phyloP scores from a whole-genome alignment of 1,140 invertebrate species.

The Tetragonula clypearis region DNA sequence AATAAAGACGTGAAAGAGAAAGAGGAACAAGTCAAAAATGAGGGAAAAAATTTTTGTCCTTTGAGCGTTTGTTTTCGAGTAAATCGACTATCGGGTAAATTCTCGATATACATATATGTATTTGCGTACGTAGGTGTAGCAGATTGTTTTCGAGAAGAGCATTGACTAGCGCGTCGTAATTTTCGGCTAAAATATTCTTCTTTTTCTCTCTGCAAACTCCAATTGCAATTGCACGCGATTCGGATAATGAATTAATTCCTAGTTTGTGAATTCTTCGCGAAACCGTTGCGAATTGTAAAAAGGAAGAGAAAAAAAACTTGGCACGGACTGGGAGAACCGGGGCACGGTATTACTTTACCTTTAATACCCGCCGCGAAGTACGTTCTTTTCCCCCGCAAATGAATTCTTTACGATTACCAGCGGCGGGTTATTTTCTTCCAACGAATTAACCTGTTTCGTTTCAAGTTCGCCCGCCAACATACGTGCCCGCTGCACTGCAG shows the following conservation, averaged over 20 bases:
- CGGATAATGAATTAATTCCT: neutral
- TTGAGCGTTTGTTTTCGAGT: too few species aligned
- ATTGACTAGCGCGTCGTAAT: neutral
- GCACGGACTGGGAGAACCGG: too few species aligned
- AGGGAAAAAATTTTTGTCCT: too few species aligned
- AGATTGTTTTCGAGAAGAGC: neutral
- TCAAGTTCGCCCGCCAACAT: neutral
- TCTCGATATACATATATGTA: too few species aligned
- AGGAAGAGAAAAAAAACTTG: neutral
- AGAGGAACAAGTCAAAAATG: too few species aligned
- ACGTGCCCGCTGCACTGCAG: neutral
- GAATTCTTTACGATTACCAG: neutral
- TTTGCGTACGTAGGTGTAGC: too few species aligned
- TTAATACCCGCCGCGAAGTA: neutral
- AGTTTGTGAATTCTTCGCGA: neutral
- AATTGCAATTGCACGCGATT: neutral
- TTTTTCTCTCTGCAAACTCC: neutral
- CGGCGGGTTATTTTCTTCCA: neutral
- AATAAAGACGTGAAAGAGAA: too few species aligned
- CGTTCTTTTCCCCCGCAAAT: neutral
- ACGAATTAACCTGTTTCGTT: neutral
- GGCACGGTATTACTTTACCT: neutral
- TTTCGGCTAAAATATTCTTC: neutral
- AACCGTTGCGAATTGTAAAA: neutral
- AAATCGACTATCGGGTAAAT: too few species aligned